These are phyloP conservation scores for Ardeotis arabs DNA, from an alignment of 2,113 vertebrate genomes.

Conservation along the genomic window DNA sequence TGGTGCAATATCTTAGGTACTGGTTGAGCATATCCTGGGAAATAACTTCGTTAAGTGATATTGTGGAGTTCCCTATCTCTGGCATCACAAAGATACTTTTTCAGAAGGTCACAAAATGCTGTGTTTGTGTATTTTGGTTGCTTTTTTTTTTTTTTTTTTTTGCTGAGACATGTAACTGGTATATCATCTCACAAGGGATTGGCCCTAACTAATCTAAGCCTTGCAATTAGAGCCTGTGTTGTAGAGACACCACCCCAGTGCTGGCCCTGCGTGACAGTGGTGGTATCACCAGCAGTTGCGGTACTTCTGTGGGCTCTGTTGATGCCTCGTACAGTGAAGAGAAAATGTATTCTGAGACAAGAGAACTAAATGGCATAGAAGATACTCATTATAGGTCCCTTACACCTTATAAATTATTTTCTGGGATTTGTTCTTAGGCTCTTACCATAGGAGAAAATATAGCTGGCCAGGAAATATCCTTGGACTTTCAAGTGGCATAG, in stretches of 20 bases:
- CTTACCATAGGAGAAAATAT: not conserved
- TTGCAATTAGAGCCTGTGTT: not conserved
- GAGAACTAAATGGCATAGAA: not conserved
- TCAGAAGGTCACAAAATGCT: not conserved
- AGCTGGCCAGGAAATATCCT: not conserved
- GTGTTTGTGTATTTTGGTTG: not conserved
- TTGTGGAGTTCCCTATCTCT: not conserved
- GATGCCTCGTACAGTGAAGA: not conserved
- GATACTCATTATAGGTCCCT: not conserved
- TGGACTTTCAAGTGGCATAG: not conserved
- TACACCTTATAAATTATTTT: not conserved
- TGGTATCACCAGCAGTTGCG: not conserved
- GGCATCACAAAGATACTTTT: not conserved
- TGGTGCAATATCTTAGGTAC: not conserved
- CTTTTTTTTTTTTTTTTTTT: not conserved
- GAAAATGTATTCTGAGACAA: not conserved
- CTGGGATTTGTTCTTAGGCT: not conserved
- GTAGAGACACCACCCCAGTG: not conserved
- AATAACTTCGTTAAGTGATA: not conserved
- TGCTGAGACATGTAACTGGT: fast-evolving
- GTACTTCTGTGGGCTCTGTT: not conserved
- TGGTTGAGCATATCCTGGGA: not conserved
- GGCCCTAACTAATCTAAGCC: not conserved
- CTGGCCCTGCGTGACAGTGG: not conserved
- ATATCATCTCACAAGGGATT: not conserved